phyloP scores from a whole-genome alignment of 2,113 vertebrate genomes.

The Pavo muticus region DNA sequence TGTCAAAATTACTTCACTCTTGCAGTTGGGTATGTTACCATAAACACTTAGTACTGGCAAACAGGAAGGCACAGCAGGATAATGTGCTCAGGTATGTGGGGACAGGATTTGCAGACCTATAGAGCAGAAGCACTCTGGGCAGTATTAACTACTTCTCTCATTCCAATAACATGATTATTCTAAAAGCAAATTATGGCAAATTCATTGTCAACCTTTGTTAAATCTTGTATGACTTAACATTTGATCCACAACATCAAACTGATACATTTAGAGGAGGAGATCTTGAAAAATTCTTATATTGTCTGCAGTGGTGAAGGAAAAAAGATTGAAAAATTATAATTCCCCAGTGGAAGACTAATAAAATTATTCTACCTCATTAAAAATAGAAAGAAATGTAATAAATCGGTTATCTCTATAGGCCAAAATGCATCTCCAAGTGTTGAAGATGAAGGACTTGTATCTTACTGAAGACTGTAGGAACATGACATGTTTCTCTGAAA shows the following conservation, averaged over 20 bases:
- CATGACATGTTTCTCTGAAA: neutral
- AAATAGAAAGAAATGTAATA: neutral
- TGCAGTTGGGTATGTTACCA: neutral
- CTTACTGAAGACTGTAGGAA: neutral
- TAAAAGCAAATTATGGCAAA: neutral
- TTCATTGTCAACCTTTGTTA: neutral
- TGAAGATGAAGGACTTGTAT: neutral
- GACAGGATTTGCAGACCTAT: neutral
- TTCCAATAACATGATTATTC: neutral
- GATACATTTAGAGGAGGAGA: neutral
- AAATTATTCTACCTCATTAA: neutral
- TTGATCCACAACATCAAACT: neutral
- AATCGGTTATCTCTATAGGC: neutral
- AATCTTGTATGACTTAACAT: neutral
- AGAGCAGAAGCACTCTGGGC: neutral
- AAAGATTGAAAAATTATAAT: neutral
- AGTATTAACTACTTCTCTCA: neutral
- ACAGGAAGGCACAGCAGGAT: neutral
- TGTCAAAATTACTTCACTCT: neutral
- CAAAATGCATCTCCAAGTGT: neutral
- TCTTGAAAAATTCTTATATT: neutral
- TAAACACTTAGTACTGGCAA: neutral
- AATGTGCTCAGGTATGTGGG: neutral
- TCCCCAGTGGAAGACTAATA: neutral
- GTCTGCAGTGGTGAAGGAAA: neutral